Base-by-base conservation (phyloP, 1,140 invertebrate genomes). In the Diabrotica undecimpunctata region DNA sequence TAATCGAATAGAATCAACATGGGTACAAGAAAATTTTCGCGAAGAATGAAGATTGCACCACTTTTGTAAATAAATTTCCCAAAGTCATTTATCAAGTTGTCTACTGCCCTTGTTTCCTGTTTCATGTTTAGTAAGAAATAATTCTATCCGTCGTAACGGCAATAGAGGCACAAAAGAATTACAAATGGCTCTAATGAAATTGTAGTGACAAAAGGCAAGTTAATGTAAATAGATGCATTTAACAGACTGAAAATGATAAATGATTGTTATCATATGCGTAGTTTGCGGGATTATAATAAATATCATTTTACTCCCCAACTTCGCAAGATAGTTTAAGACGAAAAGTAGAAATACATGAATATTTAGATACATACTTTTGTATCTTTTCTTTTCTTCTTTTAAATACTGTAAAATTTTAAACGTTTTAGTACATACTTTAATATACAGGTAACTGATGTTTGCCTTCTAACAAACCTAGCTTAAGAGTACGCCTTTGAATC, bases 181-280 rank as follows among this genome's bases (percentile, higher is more conserved):
- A 46, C 41, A 46, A 46, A 46, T 46, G 41, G 41, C 41, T 46
- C 41, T 46, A 46, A 46, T 46, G 41, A 46, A 46, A 46, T 46
- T 46, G 41, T 46, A n/a, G 41, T 46, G 41, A 46, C 41, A 46
- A 46, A 46, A n/a, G 41, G n/a, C 41, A 46, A 46, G 41, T 46
- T 46, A 46, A 46, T 46, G 41, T 46, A 46, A 46, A 46, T 46
- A 46, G 41, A 46, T 46, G 41, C 41, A 46, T 46, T 46, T 46
- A 46, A 46, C 41, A 8, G n/a, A 46, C 41, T n/a, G 5, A 46
- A 46, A 46, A 46, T 46, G 41, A 46, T 46, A 46, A 46, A 46
- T 46, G 41, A 46, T 46, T 10, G 2, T 10, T n/a, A 46, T 6
- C 41, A 46, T 46, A 46, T 10, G 8, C 41, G 41, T 46, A 46